Conservation (phyloP, 2,797 vertebrate species). For the Adelosebastes latens region DNA sequence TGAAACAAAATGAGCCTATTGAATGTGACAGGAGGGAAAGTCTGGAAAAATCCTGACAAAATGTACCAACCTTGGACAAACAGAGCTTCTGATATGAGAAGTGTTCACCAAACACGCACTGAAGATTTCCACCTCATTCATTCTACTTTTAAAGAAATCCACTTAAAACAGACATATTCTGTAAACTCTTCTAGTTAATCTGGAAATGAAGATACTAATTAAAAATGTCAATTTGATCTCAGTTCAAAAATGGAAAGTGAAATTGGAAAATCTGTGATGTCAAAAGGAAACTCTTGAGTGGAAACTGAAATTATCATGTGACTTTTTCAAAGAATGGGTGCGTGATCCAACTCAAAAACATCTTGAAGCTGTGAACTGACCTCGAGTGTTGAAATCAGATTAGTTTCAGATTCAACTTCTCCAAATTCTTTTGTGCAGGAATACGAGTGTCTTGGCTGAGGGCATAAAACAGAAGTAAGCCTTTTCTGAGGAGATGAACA, state of each 20-base stretch:
- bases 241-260: background rate
- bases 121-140: background rate
- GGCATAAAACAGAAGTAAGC: constrained; percentile 27
- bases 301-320: background rate
- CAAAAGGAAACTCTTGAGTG: constrained; percentile 2
- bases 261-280: background rate
- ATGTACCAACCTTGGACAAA: background rate
- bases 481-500: background rate
- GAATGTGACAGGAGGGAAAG: background rate
- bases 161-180: background rate
- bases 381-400: constrained; percentile 42
- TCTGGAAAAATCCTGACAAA: background rate
- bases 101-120: background rate
- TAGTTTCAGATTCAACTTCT: constrained; percentile 53
- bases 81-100: background rate
- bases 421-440: constrained; percentile 9
- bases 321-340: background rate
- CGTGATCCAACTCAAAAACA: background rate
- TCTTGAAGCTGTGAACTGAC: constrained; percentile 18
- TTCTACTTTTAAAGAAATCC: background rate
- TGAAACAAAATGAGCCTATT: background rate
- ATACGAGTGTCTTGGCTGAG: background rate
- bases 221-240: background rate
- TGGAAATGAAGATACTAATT: background rate
- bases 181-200: background rate